phyloP scores from a whole-genome alignment of 1,140 invertebrate genomes.

The Bombyx mori region ASM3026992v2 NC_085117.1:19709501-19710000 shows the following conservation, averaged over 20 bases:
- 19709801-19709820: background rate
- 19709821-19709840: too few relatives aligned
- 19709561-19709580: background rate
- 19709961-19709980: background rate
- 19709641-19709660: constrained; percentile 49
- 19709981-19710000: too few relatives aligned
- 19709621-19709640: constrained; percentile 34
- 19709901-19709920: too few relatives aligned
- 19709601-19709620: background rate
- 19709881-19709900: too few relatives aligned
- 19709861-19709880: too few relatives aligned
- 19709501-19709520: constrained; percentile 32
- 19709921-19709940: too few relatives aligned
- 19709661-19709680: constrained; percentile 6
- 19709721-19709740: constrained; percentile 84
- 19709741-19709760: constrained; percentile 87
- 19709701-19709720: constrained; percentile 15
- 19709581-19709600: constrained; percentile 12
- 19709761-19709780: constrained; percentile 91
- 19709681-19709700: constrained; percentile 19
- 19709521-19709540: constrained; percentile 17
- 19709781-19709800: constrained; percentile 76
- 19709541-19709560: constrained; percentile 22
- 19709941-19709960: too few relatives aligned
- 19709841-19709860: too few relatives aligned